phyloP scores from a whole-genome alignment of 2,888 invertebrate species.

The Cosmia pyralina region DNA sequence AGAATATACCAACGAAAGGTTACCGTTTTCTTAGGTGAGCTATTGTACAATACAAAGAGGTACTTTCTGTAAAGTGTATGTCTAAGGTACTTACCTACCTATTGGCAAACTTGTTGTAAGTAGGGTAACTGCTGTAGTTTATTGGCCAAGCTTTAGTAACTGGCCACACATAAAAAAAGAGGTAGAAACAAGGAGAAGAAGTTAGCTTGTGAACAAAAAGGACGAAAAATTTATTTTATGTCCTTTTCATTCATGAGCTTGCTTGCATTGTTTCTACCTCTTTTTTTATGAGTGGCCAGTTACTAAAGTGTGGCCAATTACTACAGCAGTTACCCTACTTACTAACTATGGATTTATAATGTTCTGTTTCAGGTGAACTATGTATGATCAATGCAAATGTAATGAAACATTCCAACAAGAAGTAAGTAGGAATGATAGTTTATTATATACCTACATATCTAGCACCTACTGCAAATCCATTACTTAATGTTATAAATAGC shows the following conservation, averaged over 20 bases:
- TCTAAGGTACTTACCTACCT: not conserved
- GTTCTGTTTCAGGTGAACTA: conserved; percentile 77
- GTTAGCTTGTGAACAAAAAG: too few relatives aligned
- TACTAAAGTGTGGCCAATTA: too few relatives aligned
- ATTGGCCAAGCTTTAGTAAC: too few relatives aligned
- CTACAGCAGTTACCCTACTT: too few relatives aligned
- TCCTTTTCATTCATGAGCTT: too few relatives aligned
- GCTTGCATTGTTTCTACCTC: too few relatives aligned
- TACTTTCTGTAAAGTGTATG: not conserved
- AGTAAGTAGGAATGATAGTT: conserved; percentile 72
- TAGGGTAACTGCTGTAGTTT: too few relatives aligned
- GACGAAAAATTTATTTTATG: too few relatives aligned
- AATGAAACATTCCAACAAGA: conserved; percentile 79
- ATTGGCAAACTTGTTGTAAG: not conserved
- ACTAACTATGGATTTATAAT: not conserved
- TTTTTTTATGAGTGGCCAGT: too few relatives aligned
- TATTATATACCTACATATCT: too few relatives aligned
- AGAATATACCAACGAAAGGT: conserved; percentile 83
- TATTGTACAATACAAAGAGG: not conserved
- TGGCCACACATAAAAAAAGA: too few relatives aligned
- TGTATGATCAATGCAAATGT: conserved; percentile 84
- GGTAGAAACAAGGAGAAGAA: too few relatives aligned
- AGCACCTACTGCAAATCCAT: not conserved
- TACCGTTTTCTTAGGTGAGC: conserved; percentile 77
- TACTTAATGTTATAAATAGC: not conserved